These are phyloP conservation scores for Ameiurus melas DNA, from an alignment of 2,113 vertebrate genomes.

Conservation along the genomic window DNA sequence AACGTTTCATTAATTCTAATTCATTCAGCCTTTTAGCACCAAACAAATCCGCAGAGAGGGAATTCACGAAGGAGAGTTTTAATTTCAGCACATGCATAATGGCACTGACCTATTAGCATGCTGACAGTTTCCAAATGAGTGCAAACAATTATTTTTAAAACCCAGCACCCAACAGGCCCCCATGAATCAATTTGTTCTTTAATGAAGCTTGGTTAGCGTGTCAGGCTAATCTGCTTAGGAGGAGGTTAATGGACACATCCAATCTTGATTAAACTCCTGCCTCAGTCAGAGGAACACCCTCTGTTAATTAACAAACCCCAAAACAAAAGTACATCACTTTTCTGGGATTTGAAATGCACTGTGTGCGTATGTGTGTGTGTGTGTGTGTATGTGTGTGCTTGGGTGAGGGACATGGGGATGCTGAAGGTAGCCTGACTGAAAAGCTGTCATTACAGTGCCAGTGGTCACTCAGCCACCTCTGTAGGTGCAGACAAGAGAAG, in stretches of 20 bases:
- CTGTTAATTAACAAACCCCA: conserved; percentile 30
- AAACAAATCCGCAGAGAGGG: conserved; percentile 19
- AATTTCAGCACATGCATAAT: conserved; percentile 31
- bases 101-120: conserved; percentile 31
- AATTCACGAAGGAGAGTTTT: conserved; percentile 36
- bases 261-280: conserved; percentile 49
- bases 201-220: conserved; percentile 50
- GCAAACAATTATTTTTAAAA: conserved; percentile 39
- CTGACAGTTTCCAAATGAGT: conserved; percentile 32
- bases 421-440: conserved; percentile 12
- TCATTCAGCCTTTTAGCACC: conserved; percentile 24
- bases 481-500: conserved; percentile 43
- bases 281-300: conserved; percentile 13
- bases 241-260: conserved; percentile 49
- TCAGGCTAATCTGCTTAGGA: conserved; percentile 40
- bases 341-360: conserved; percentile 13
- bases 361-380: neutral
- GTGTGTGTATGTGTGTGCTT: conserved; percentile 5
- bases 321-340: conserved; percentile 40
- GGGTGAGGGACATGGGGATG: conserved; percentile 28
- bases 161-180: conserved; percentile 24
- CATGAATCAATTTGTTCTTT: conserved; percentile 53
- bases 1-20: conserved; percentile 17
- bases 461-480: conserved; percentile 42
- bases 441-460: conserved; percentile 44